Conservation (phyloP, 1,140 invertebrate species). For the Drosophila kurseongensis region DNA sequence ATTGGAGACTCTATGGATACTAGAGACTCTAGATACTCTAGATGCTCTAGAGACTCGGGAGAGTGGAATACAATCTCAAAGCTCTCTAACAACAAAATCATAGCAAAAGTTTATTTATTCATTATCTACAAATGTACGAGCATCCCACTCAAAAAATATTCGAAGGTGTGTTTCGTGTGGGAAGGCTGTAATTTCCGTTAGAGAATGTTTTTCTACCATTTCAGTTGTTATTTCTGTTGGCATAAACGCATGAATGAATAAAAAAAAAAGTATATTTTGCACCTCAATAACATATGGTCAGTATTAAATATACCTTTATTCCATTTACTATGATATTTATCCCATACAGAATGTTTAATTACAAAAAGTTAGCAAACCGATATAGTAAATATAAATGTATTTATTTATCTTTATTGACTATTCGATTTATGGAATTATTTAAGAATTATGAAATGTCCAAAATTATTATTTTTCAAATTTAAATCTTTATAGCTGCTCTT, state of each 20-base stretch:
- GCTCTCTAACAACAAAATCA: conserved; percentile 45
- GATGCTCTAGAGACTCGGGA: conserved; percentile 1
- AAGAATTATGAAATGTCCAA: no score
- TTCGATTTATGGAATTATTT: no score
- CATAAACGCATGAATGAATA: not conserved
- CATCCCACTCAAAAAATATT: conserved; percentile 30
- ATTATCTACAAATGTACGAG: conserved; percentile 30
- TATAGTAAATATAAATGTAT: no score
- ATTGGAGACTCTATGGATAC: conserved; percentile 1
- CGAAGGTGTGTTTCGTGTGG: conserved; percentile 30
- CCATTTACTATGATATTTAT: no score
- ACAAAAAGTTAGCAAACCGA: no score
- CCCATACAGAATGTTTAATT: no score
- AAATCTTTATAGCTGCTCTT: no score
- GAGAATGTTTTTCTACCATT: conserved; percentile 9
- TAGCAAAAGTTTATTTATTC: conserved; percentile 49
- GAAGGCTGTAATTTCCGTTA: conserved; percentile 31
- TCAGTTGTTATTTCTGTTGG: not conserved
- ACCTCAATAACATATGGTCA: not conserved
- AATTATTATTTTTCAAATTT: no score
- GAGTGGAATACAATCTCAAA: conserved; percentile 21
- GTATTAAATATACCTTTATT: no score
- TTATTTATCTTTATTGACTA: no score
- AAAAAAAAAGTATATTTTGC: no score
- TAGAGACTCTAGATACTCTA: conserved; percentile 1